Evolutionary conservation across 2,888 invertebrate species (phyloP).

Genomic region (Andrena marginata): DNA sequence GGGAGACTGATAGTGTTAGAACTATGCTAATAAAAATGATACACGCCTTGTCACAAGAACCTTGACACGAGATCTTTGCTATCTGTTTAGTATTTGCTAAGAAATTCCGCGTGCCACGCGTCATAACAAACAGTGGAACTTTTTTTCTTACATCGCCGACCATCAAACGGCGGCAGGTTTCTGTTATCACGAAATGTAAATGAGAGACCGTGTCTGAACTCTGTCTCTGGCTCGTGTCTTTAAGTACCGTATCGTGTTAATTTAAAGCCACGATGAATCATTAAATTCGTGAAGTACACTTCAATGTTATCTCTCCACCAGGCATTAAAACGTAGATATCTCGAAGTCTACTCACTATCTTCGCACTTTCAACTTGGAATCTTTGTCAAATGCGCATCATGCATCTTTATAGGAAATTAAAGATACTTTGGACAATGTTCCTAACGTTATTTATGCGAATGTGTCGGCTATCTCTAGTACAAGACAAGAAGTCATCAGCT

Average conservation of each 20-base stretch:
- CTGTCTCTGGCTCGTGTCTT: neutral
- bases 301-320: neutral
- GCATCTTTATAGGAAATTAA: neutral
- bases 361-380: neutral
- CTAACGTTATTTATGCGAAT: no score
- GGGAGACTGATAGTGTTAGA: neutral
- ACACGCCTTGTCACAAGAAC: conserved; percentile 16
- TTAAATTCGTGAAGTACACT: conserved; percentile 1
- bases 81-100: conserved; percentile 37
- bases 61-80: conserved; percentile 28
- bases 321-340: no score
- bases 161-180: neutral
- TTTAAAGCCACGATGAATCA: neutral
- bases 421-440: no score
- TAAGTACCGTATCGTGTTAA: neutral
- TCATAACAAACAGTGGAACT: conserved; percentile 49
- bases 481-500: no score
- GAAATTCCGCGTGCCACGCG: conserved; percentile 39
- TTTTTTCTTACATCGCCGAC: conserved; percentile 28
- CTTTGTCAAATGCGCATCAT: neutral
- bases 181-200: neutral
- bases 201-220: neutral
- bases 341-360: neutral
- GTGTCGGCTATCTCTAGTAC: no score
- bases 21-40: conserved; percentile 21